phyloP scores from a whole-genome alignment of 2,888 invertebrate genomes.

The Clunio marinus region DNA sequence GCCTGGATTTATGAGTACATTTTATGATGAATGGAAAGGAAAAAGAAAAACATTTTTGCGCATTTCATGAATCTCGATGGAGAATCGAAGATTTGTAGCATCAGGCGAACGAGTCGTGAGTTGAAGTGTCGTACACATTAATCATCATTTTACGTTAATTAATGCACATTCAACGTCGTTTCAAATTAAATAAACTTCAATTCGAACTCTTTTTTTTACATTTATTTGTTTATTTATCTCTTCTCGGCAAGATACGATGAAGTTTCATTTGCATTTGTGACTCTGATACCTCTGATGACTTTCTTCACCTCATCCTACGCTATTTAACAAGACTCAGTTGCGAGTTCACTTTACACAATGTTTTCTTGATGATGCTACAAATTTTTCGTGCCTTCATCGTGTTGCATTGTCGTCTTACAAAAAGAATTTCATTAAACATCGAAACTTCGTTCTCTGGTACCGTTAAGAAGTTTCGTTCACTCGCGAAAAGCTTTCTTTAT shows the following conservation, averaged over 20 bases:
- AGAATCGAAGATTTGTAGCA: too few species aligned
- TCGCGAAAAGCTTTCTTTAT: constrained; percentile 6
- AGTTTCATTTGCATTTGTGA: not conserved
- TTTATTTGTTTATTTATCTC: not conserved
- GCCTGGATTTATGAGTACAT: not conserved
- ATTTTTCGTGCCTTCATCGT: not conserved
- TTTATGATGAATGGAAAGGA: not conserved
- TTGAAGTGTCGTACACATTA: not conserved
- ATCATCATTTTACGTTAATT: not conserved
- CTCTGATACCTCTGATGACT: not conserved
- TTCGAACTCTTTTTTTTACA: not conserved
- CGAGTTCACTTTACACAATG: not conserved
- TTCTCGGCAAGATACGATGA: not conserved
- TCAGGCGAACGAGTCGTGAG: not conserved
- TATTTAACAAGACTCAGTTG: not conserved
- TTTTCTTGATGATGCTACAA: not conserved
- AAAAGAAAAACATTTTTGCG: not conserved
- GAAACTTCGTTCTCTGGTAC: not conserved
- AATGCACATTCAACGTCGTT: not conserved
- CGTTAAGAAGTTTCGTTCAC: not conserved
- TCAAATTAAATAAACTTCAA: not conserved
- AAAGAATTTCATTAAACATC: not conserved
- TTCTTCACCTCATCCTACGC: not conserved
- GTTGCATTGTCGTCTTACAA: not conserved
- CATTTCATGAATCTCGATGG: not conserved